phyloP scores from a whole-genome alignment of 2,888 invertebrate genomes.

The Hirudinaria manillensis region DNA sequence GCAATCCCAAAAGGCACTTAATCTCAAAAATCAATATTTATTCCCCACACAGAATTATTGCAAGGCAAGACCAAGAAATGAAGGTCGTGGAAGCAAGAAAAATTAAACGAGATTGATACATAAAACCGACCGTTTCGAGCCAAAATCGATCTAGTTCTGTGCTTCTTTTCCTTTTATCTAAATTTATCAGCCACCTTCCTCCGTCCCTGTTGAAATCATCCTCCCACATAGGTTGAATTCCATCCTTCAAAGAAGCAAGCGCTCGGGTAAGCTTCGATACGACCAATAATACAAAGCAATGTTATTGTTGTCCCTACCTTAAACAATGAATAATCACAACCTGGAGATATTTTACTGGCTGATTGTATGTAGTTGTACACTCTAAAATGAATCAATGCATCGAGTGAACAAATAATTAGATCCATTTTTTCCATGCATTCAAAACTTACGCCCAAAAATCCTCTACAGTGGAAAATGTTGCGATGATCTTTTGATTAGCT shows the following conservation, averaged over 20 bases:
- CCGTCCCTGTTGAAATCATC: slow-evolving; percentile 82
- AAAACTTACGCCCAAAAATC: slow-evolving; percentile 89
- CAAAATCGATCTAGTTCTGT: slow-evolving; percentile 76
- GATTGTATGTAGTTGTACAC: slow-evolving; percentile 84
- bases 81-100: no score
- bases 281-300: background rate
- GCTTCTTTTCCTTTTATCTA: slow-evolving; percentile 60
- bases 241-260: slow-evolving; percentile 57
- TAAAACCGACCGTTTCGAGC: slow-evolving; percentile 61
- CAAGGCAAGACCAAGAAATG: background rate
- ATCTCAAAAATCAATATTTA: background rate
- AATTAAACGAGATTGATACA: no score
- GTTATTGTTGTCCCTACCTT: slow-evolving; percentile 46
- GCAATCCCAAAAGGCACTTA: no score
- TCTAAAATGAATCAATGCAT: slow-evolving; percentile 58
- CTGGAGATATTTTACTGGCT: slow-evolving; percentile 75
- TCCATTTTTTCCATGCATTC: background rate
- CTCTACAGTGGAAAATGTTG: slow-evolving; percentile 92
- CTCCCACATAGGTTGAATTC: slow-evolving; percentile 93
- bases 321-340: slow-evolving; percentile 70
- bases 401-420: background rate
- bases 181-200: slow-evolving; percentile 83
- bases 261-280: background rate
- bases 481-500: slow-evolving; percentile 85
- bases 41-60: no score